Evolutionary conservation across 2,888 invertebrate genomes (phyloP).

Genomic region (Caenorhabditis sp.): DNA sequence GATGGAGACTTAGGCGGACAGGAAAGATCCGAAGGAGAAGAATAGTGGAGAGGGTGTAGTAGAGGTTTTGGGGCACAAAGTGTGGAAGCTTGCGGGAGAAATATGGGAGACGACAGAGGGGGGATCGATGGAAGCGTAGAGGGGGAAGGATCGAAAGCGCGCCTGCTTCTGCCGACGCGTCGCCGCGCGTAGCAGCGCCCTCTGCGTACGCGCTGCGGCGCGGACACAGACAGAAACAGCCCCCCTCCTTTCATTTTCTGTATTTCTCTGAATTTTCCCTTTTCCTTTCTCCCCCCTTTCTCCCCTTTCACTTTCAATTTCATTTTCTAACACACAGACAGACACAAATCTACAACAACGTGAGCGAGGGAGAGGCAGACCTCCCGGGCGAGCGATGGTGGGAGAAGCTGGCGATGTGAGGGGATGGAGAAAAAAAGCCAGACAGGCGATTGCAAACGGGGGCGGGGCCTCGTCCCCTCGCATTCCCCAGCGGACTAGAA

Average conservation of each 20-base stretch:
- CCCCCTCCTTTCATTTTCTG: slow-evolving; percentile 38
- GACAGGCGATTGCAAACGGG: slow-evolving; percentile 30
- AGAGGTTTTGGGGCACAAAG: slow-evolving; percentile 34
- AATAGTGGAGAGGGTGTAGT: slow-evolving; percentile 5
- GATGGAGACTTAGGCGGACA: slow-evolving; percentile 17
- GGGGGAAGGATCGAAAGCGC: slow-evolving; percentile 44
- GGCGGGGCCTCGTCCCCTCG: not conserved
- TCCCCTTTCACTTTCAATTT: slow-evolving; percentile 51
- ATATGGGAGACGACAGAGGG: slow-evolving; percentile 34
- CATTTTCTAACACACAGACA: slow-evolving; percentile 36
- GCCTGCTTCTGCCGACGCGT: slow-evolving; percentile 51
- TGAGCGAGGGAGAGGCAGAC: slow-evolving; percentile 23
- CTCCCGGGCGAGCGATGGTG: slow-evolving; percentile 30
- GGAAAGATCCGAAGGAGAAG: slow-evolving; percentile 15
- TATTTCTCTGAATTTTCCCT: slow-evolving; percentile 10
- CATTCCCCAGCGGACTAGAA: not conserved
- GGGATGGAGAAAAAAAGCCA: slow-evolving; percentile 22
- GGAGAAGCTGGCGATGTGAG: slow-evolving; percentile 14
- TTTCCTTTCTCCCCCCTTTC: not conserved
- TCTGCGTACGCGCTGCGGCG: slow-evolving; percentile 39
- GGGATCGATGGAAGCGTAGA: slow-evolving; percentile 35
- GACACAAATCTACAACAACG: slow-evolving; percentile 47
- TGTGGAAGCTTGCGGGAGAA: slow-evolving; percentile 53
- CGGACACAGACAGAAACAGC: slow-evolving; percentile 51
- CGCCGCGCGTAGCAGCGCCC: slow-evolving; percentile 51